phyloP scores from a whole-genome alignment of 2,888 invertebrate species.

The Torymus auratus region DNA sequence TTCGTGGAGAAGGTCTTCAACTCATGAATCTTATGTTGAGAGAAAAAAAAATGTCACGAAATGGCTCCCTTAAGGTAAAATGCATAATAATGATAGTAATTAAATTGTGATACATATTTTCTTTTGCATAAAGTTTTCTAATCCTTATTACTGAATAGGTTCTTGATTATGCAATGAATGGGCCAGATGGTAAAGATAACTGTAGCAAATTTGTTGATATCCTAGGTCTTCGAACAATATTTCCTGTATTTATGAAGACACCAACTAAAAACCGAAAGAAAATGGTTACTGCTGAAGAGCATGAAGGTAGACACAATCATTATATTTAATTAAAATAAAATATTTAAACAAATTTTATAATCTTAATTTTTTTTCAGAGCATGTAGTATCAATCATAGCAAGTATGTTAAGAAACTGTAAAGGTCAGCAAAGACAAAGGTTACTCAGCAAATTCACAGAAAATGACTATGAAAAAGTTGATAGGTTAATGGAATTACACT shows the following conservation, averaged over 20 bases:
- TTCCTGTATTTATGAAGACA: slow-evolving; percentile 99
- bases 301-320: slow-evolving; percentile 82
- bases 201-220: slow-evolving; percentile 99
- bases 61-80: slow-evolving; percentile 92
- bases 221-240: slow-evolving; percentile 95
- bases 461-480: slow-evolving; percentile 99
- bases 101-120: no score
- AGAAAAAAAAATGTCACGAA: slow-evolving; percentile 97
- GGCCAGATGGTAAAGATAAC: slow-evolving; percentile 94
- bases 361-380: slow-evolving; percentile 80
- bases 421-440: slow-evolving; percentile 91
- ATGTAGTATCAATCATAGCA: slow-evolving; percentile 94
- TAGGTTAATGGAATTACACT: slow-evolving; percentile 95
- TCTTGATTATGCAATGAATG: slow-evolving; percentile 97
- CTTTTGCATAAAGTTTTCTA: background rate
- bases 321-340: slow-evolving; percentile 20
- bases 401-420: slow-evolving; percentile 95
- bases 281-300: slow-evolving; percentile 89
- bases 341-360: slow-evolving; percentile 1
- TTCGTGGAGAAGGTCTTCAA: slow-evolving; percentile 97
- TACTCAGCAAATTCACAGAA: slow-evolving; percentile 97
- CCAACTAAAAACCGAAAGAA: slow-evolving; percentile 90
- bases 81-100: background rate
- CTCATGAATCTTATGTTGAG: slow-evolving; percentile 99
- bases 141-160: slow-evolving; percentile 73